phyloP scores from a whole-genome alignment of 2,888 invertebrate species.

The Oegoconia quadripuncta region DNA sequence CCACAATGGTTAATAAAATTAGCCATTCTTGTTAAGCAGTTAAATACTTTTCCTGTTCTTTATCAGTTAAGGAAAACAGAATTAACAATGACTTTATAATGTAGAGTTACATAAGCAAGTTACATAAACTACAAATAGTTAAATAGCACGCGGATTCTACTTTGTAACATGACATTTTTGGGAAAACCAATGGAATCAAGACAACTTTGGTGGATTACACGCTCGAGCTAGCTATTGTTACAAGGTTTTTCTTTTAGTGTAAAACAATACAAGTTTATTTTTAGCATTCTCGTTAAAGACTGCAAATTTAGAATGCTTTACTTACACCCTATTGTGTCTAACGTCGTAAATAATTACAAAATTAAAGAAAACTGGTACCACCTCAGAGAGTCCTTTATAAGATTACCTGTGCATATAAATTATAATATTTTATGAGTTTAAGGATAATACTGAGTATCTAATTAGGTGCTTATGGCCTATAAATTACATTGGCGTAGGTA shows the following conservation, averaged over 20 bases:
- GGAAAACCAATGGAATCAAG: conserved; percentile 18
- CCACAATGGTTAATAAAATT: conserved; percentile 1
- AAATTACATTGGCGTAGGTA: too few relatives aligned
- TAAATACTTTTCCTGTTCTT: conserved; percentile 42
- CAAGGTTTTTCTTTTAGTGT: conserved; percentile 43
- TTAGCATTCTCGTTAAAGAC: conserved; percentile 21
- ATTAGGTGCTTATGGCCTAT: too few relatives aligned
- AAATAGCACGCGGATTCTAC: not conserved
- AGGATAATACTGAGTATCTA: too few relatives aligned
- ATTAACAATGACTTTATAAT: conserved; percentile 20
- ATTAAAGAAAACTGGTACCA: too few relatives aligned
- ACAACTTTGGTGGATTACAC: conserved; percentile 27
- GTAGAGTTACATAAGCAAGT: not conserved
- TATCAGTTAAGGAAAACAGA: conserved; percentile 48
- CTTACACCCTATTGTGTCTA: not conserved
- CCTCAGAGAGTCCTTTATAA: too few relatives aligned
- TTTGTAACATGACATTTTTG: conserved; percentile 9
- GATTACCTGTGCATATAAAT: too few relatives aligned
- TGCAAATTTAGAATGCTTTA: not conserved
- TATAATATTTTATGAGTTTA: too few relatives aligned
- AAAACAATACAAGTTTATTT: conserved; percentile 31
- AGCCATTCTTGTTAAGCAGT: conserved; percentile 4
- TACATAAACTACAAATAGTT: too few relatives aligned
- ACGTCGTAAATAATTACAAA: too few relatives aligned
- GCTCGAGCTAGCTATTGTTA: conserved; percentile 25